phyloP scores from a whole-genome alignment of 2,113 vertebrate species.

The Poeciliopsis retropinna region DNA sequence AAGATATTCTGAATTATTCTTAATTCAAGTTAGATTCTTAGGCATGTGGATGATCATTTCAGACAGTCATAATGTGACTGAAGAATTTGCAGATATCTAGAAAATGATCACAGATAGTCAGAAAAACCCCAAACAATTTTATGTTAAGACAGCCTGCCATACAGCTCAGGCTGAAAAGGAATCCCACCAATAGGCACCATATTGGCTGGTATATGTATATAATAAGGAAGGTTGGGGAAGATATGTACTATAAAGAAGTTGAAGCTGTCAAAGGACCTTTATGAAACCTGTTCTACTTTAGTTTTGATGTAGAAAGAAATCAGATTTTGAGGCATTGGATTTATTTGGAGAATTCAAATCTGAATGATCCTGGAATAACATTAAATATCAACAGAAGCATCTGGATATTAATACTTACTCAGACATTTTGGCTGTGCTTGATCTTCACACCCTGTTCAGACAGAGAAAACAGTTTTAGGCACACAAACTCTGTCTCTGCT shows the following conservation, averaged over 20 bases:
- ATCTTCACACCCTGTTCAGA: constrained; percentile 61
- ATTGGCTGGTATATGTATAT: no score
- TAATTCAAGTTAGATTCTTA: no score
- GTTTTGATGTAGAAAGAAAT: not conserved
- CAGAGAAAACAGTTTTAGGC: constrained; percentile 28
- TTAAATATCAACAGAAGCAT: not conserved
- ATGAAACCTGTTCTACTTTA: not conserved
- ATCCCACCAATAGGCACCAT: no score
- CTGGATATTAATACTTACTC: constrained; percentile 71
- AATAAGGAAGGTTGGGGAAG: not conserved
- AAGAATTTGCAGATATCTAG: no score
- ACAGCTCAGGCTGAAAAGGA: no score
- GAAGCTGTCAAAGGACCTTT: not conserved
- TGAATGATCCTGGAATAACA: not conserved
- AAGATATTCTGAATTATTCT: no score
- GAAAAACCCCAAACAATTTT: no score
- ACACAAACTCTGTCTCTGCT: not conserved
- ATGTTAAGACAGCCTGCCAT: no score
- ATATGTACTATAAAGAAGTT: not conserved
- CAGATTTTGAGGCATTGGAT: not conserved
- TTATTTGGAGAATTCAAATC: not conserved
- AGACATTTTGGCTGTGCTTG: constrained; percentile 70
- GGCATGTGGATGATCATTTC: no score
- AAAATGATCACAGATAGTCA: no score
- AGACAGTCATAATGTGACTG: no score